Evolutionary conservation across 2,888 invertebrate species (phyloP).

Genomic region (Agrotis clavis): DNA sequence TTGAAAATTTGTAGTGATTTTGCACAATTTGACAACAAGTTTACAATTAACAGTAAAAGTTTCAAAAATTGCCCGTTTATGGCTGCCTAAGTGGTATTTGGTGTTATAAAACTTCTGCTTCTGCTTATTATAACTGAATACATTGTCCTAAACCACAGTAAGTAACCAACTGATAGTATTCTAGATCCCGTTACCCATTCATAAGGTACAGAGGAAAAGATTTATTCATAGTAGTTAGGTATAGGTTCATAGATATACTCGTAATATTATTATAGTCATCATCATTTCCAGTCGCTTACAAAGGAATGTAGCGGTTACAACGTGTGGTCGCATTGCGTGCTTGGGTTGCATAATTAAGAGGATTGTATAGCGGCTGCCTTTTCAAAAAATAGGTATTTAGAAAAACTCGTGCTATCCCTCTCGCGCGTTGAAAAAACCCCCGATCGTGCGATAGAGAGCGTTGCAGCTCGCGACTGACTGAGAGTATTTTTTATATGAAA

Average conservation of each 20-base stretch:
- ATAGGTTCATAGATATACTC: background rate
- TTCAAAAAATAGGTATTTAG: too few species aligned
- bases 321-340: constrained; percentile 19
- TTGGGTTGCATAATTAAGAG: constrained; percentile 7
- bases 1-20: too few species aligned
- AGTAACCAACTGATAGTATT: background rate
- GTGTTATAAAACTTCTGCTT: background rate
- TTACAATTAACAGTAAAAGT: too few species aligned
- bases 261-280: background rate
- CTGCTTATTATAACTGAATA: too few species aligned
- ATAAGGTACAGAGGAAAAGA: background rate
- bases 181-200: background rate
- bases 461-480: too few species aligned
- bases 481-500: too few species aligned
- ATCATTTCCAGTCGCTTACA: background rate
- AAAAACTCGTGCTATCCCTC: too few species aligned
- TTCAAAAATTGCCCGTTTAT: background rate
- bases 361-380: too few species aligned
- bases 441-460: too few species aligned
- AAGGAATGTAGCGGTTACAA: constrained; percentile 30
- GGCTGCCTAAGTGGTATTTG: background rate
- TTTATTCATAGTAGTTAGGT: constrained; percentile 7
- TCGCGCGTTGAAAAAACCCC: too few species aligned
- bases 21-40: background rate
- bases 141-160: background rate